Conservation (phyloP, 2,113 vertebrate species). For the Anolis carolinensis region DNA sequence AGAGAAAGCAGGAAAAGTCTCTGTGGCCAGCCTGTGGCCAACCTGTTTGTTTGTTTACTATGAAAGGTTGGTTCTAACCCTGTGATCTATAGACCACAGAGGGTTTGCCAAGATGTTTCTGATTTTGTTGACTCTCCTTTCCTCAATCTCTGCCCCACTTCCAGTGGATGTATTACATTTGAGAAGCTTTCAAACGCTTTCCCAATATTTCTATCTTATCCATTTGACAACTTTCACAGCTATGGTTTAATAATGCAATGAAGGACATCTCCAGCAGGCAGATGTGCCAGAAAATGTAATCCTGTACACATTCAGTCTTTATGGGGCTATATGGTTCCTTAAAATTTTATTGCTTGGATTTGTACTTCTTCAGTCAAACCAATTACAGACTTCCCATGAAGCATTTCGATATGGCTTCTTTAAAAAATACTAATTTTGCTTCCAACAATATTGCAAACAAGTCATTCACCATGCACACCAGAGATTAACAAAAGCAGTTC, state of each 20-base stretch:
- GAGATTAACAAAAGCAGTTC: background rate
- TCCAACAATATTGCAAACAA: background rate
- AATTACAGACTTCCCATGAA: background rate
- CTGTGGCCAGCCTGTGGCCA: background rate
- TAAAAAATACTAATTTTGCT: background rate
- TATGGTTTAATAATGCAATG: background rate
- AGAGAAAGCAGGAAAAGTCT: background rate
- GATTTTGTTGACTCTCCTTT: background rate
- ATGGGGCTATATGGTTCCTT: background rate
- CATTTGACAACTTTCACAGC: background rate
- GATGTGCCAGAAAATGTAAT: background rate
- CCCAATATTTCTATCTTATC: background rate
- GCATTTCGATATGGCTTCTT: background rate
- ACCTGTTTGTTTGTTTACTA: fast-evolving
- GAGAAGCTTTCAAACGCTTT: background rate
- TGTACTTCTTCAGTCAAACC: background rate
- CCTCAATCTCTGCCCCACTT: background rate
- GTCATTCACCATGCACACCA: background rate
- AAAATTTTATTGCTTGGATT: background rate
- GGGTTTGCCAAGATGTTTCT: constrained; percentile 11
- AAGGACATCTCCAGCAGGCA: background rate
- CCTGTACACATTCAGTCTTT: background rate
- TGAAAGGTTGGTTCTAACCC: background rate
- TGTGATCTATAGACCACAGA: background rate
- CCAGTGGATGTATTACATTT: background rate